Percentiles rank a stretch among this genome's conserved stretches.
These are phyloP conservation scores for Myiozetetes cayanensis DNA, from an alignment of 2,113 vertebrate genomes.

Conservation along the genomic window DNA sequence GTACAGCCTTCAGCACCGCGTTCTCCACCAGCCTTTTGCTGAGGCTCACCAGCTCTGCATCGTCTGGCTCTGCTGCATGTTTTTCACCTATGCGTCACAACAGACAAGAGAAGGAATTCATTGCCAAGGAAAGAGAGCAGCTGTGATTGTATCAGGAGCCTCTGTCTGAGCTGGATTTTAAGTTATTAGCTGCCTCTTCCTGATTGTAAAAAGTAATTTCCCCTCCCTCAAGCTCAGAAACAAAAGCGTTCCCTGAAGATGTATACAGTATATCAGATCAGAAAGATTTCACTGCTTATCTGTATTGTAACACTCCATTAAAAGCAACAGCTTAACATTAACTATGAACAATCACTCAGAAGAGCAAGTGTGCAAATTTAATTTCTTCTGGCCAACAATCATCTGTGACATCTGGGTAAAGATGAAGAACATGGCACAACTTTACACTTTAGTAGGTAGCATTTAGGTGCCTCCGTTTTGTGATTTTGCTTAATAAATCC, in stretches of 20 bases:
- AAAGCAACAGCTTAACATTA: neutral
- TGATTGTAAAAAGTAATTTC: neutral
- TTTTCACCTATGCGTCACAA: conserved; percentile 84
- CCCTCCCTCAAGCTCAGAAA: neutral
- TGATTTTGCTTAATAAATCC: neutral
- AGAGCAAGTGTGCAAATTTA: neutral
- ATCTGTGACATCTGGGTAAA: neutral
- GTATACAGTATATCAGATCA: neutral
- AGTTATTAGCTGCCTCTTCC: neutral
- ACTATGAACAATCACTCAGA: neutral
- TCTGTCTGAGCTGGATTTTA: neutral
- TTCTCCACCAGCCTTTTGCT: conserved; percentile 90
- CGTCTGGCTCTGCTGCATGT: conserved; percentile 78
- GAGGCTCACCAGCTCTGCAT: conserved; percentile 86
- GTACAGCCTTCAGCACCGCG: conserved; percentile 85
- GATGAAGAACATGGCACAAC: neutral
- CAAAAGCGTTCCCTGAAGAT: neutral
- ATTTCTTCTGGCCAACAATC: neutral
- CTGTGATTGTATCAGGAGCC: neutral
- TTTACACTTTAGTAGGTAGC: neutral
- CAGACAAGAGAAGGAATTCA: conserved; percentile 79
- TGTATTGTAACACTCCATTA: neutral
- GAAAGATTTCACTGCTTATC: neutral
- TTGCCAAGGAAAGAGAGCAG: neutral
- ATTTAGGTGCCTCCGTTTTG: neutral